phyloP scores from a whole-genome alignment of 2,888 invertebrate genomes.

The Pherbina coryleti region DNA sequence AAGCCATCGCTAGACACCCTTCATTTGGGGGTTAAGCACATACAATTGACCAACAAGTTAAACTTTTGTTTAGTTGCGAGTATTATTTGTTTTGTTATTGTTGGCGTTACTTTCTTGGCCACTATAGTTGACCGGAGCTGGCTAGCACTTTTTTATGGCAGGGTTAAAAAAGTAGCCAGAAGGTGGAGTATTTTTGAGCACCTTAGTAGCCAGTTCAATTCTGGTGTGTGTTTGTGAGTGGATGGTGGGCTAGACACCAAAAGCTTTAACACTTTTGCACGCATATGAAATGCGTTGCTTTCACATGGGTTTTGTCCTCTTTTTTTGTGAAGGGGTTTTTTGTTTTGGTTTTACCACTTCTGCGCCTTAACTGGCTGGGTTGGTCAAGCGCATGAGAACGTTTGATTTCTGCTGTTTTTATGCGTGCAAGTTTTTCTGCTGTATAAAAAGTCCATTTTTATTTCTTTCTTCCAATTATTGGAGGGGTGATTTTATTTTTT shows the following conservation, averaged over 20 bases:
- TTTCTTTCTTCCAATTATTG: background rate
- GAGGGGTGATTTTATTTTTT: too few species aligned
- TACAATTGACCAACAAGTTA: conserved; percentile 25
- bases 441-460: background rate
- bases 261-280: background rate
- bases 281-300: background rate
- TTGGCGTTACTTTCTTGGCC: background rate
- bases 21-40: conserved; percentile 12
- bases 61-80: background rate
- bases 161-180: background rate
- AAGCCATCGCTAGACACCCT: background rate
- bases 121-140: background rate
- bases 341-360: background rate
- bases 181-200: background rate
- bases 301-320: background rate
- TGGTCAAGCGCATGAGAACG: background rate
- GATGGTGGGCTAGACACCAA: background rate
- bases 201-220: background rate
- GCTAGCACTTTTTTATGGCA: background rate
- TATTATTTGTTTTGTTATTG: background rate
- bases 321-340: background rate
- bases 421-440: background rate
- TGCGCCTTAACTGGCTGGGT: background rate
- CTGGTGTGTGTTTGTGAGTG: background rate
- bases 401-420: background rate